phyloP scores from a whole-genome alignment of 2,113 vertebrate species.

The Psophia crepitans region DNA sequence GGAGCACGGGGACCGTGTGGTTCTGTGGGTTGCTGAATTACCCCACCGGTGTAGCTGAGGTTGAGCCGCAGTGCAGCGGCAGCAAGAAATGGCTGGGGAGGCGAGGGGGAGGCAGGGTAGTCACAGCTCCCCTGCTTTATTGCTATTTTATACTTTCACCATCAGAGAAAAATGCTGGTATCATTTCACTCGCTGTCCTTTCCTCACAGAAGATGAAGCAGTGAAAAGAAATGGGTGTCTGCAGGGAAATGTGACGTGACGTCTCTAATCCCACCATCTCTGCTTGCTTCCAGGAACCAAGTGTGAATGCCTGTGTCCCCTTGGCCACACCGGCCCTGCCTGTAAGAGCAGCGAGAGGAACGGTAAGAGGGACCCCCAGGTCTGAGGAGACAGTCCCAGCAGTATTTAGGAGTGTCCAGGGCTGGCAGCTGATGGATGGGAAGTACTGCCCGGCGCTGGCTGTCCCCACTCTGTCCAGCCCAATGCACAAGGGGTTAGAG shows the following conservation, averaged over 20 bases:
- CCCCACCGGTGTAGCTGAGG: neutral
- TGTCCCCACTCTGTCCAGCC: neutral
- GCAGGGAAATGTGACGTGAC: neutral
- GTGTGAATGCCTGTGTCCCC: conserved; percentile 89
- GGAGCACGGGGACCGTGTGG: neutral
- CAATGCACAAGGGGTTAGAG: neutral
- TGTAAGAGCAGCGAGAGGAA: conserved; percentile 79
- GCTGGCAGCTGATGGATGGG: neutral
- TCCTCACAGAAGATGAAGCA: neutral
- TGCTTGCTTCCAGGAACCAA: conserved; percentile 71
- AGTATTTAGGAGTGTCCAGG: neutral
- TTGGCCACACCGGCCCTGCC: conserved; percentile 77
- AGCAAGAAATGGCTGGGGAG: neutral
- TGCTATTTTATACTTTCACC: neutral
- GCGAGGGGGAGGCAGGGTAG: neutral
- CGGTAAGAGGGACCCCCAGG: conserved; percentile 64
- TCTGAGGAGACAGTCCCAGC: neutral
- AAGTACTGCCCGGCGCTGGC: neutral
- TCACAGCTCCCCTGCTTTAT: neutral
- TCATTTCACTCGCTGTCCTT: neutral
- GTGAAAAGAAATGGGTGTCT: neutral
- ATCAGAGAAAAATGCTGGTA: neutral
- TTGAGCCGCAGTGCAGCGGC: neutral
- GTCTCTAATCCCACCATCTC: neutral
- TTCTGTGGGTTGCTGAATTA: neutral